These are phyloP conservation scores for Acanthosoma haemorrhoidale DNA, from an alignment of 2,888 invertebrate genomes.

Conservation along the genomic window DNA sequence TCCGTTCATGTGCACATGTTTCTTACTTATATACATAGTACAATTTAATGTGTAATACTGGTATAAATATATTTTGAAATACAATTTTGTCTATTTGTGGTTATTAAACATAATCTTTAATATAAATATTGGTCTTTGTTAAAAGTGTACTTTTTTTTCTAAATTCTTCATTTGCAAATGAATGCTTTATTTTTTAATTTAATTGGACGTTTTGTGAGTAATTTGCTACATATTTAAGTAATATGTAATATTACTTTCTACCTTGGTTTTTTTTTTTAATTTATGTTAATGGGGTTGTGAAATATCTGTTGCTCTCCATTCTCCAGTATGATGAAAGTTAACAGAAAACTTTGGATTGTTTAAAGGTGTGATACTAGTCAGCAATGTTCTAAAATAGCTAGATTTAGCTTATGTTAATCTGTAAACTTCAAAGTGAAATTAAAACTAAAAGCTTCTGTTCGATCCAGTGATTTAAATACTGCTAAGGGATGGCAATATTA, in stretches of 20 bases:
- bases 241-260: constrained; percentile 23
- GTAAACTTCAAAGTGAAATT: no score
- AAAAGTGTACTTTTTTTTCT: constrained; percentile 29
- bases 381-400: no score
- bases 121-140: constrained; percentile 37
- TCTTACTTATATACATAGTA: constrained; percentile 32
- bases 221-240: constrained; percentile 32
- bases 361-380: no score
- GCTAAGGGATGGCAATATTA: background rate
- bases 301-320: background rate
- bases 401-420: no score
- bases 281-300: background rate
- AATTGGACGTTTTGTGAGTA: constrained; percentile 34
- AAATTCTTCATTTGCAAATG: constrained; percentile 25
- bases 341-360: no score
- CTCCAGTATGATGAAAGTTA: no score
- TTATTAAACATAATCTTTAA: constrained; percentile 32
- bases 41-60: constrained; percentile 36
- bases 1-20: background rate
- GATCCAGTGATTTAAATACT: background rate
- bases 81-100: constrained; percentile 29
- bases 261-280: constrained; percentile 9
- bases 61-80: constrained; percentile 39
- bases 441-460: no score
- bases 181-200: constrained; percentile 2